Evolutionary conservation across 2,888 invertebrate genomes (phyloP).

Genomic region (Pristionchus entomophagus): DNA sequence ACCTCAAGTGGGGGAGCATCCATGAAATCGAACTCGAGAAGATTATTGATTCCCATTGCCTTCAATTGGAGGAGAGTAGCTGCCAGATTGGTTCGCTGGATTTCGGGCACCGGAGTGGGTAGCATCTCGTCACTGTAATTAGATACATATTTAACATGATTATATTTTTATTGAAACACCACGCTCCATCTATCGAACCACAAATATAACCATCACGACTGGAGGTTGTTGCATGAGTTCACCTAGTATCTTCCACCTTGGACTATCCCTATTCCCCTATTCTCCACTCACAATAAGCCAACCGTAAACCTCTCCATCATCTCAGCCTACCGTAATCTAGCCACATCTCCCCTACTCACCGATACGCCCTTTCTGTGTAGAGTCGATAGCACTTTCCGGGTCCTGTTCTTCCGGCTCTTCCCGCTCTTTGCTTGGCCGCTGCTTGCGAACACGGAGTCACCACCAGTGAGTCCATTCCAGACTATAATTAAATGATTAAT

Average conservation of each 20-base stretch:
- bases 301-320: too few relatives aligned
- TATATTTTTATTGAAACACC: too few relatives aligned
- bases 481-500: not conserved
- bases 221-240: too few relatives aligned
- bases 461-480: slow-evolving; percentile 96
- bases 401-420: slow-evolving; percentile 95
- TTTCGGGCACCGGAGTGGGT: slow-evolving; percentile 97
- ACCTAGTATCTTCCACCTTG: too few relatives aligned
- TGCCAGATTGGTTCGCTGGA: slow-evolving; percentile 97
- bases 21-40: slow-evolving; percentile 99
- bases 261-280: too few relatives aligned
- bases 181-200: too few relatives aligned
- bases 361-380: slow-evolving; percentile 97
- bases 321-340: too few relatives aligned
- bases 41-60: slow-evolving; percentile 99
- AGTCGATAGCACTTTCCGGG: slow-evolving; percentile 97
- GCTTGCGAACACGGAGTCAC: slow-evolving; percentile 97
- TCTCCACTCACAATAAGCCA: too few relatives aligned
- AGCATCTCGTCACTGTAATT: slow-evolving; percentile 90
- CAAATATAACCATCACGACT: not conserved
- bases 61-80: slow-evolving; percentile 95
- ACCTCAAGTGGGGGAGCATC: slow-evolving; percentile 89
- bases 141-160: too few relatives aligned
- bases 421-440: slow-evolving; percentile 96
- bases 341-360: slow-evolving; percentile 77